Evolutionary conservation across 64 coral and sea anemone species (phyloP).

Genomic region (Stichodactyla helianthus): DNA sequence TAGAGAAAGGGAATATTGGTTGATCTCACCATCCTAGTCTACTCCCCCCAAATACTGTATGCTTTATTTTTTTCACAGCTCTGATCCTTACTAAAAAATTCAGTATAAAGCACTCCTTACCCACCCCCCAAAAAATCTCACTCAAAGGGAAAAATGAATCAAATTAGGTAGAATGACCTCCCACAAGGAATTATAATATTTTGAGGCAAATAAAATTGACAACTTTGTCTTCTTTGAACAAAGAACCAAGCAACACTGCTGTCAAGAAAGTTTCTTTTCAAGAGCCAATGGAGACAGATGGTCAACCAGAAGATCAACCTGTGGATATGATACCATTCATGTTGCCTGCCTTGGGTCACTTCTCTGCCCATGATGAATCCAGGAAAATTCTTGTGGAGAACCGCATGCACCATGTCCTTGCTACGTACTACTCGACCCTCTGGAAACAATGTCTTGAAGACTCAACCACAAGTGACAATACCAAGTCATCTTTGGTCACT

Average conservation of each 20-base stretch:
- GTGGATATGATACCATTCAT: slow-evolving; percentile 58
- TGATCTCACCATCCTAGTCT: no score
- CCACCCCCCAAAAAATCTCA: no score
- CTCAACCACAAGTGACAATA: neutral
- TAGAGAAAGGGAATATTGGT: no score
- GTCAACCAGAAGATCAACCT: neutral
- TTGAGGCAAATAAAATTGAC: neutral
- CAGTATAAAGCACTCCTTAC: no score
- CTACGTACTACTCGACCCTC: slow-evolving; percentile 47
- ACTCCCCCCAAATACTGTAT: no score
- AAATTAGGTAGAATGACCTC: no score
- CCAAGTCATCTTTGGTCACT: slow-evolving; percentile 49
- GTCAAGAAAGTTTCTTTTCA: neutral
- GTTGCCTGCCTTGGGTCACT: slow-evolving; percentile 75
- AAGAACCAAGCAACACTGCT: neutral
- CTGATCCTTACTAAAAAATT: no score
- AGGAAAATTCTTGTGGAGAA: slow-evolving; percentile 71
- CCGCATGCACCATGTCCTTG: slow-evolving; percentile 37
- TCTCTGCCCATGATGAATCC: slow-evolving; percentile 81
- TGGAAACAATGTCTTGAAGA: slow-evolving; percentile 36
- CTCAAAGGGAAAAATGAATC: no score
- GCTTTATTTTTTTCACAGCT: no score
- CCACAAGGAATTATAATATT: neutral
- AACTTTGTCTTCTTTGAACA: neutral
- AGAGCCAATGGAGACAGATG: slow-evolving; percentile 2